Percentiles rank a stretch among this genome's conserved stretches.
Conservation (phyloP, 2,888 invertebrate genomes). For the Drosophila eohydei region DNA sequence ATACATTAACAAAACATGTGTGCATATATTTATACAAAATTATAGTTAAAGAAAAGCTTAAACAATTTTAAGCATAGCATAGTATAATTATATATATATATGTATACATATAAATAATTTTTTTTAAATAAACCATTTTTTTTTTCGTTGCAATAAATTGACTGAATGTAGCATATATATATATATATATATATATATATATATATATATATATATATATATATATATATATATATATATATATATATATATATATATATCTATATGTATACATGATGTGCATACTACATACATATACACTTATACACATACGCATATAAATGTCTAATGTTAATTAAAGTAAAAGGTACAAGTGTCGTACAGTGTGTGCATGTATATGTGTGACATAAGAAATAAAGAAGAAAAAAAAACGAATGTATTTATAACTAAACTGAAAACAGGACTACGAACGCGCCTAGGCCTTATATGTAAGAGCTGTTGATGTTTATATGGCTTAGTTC, state of each 20-base stretch:
- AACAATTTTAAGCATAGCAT: conserved; percentile 26
- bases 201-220: conserved; percentile 19
- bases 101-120: conserved; percentile 27
- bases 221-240: background rate
- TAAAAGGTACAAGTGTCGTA: conserved; percentile 26
- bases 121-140: conserved; percentile 20
- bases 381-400: conserved; percentile 3
- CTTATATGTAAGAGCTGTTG: conserved; percentile 40
- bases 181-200: conserved; percentile 19
- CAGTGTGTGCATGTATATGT: conserved; percentile 19
- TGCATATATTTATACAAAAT: conserved; percentile 15
- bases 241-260: conserved; percentile 27
- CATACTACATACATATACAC: conserved; percentile 16
- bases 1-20: conserved; percentile 25
- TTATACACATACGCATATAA: conserved; percentile 38
- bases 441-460: conserved; percentile 33
- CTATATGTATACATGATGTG: conserved; percentile 24
- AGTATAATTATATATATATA: conserved; percentile 4
- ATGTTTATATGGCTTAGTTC: conserved; percentile 40
- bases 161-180: conserved; percentile 63
- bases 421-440: conserved; percentile 4
- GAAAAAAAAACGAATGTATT: conserved; percentile 3
- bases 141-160: conserved; percentile 72
- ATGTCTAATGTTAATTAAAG: conserved; percentile 62
- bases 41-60: conserved; percentile 19